These are phyloP conservation scores for Gasterosteus nipponicus DNA, from an alignment of 2,113 vertebrate genomes.

Conservation along the genomic window DNA sequence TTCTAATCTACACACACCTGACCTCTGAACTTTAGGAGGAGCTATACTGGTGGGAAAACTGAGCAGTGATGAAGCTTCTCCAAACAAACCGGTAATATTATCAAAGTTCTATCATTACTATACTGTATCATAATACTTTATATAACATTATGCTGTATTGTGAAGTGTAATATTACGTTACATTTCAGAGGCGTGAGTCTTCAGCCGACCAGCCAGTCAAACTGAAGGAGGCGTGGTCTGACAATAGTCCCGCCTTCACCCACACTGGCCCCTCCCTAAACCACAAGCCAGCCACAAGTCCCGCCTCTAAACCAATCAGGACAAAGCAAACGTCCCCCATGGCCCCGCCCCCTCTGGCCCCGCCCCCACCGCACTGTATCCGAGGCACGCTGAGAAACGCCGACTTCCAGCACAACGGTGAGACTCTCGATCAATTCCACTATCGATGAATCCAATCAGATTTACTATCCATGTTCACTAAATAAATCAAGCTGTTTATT, in stretches of 20 bases:
- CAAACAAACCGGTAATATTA: slow-evolving; percentile 18
- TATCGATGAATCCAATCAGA: too few species aligned
- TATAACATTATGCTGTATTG: not conserved
- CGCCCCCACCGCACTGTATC: slow-evolving; percentile 45
- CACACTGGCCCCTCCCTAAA: not conserved
- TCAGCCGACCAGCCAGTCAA: not conserved
- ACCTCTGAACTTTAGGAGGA: slow-evolving; percentile 49
- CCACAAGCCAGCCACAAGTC: slow-evolving; percentile 4
- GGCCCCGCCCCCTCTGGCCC: slow-evolving; percentile 6
- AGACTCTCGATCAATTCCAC: not conserved
- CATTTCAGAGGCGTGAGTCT: slow-evolving; percentile 33
- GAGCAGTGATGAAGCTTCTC: not conserved
- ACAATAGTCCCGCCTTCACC: not conserved
- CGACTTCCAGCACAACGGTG: slow-evolving; percentile 77
- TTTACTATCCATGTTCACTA: too few species aligned
- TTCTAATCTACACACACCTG: not conserved
- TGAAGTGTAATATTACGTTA: not conserved
- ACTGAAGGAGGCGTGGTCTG: slow-evolving; percentile 36
- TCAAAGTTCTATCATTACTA: not conserved
- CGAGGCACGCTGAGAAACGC: slow-evolving; percentile 62
- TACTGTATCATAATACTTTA: not conserved
- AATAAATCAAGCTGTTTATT: too few species aligned
- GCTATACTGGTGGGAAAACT: slow-evolving; percentile 59
- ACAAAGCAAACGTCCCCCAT: slow-evolving; percentile 1
- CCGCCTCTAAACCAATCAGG: slow-evolving; percentile 34